Base-by-base conservation (phyloP, 2,888 invertebrate species). In the Ypsolopha sequella region DNA sequence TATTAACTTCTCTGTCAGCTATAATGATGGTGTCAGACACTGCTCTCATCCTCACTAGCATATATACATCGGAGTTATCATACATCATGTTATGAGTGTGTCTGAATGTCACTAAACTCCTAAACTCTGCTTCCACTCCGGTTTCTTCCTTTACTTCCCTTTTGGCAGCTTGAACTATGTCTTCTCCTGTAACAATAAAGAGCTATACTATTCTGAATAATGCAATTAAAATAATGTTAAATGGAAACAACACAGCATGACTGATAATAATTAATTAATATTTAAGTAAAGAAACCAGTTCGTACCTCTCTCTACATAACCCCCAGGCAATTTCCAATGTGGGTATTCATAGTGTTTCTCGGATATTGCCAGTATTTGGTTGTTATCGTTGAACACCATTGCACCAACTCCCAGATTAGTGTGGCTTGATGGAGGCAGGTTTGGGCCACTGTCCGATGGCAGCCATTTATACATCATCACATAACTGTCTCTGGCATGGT, bases 131-230 rank as follows among this genome's bases (percentile, higher is more conserved):
- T 44, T 89, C 75, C 38, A 98, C 88, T 44, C 95, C 94, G 0
- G 98, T 98, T 81, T 98, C 98, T 81, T 98, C 98, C 48, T 89
- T 84, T 0, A 97, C 95, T 81, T 98, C 98, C 59, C 98, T 89
- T 51, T 91, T 88, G 0, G 92, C 95, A 2, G 97, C 95, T 56
- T 91, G 91, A 35, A 90, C 80, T 41, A 98, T 86, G 68, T 95
- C 90, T 88, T 98, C 97, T 51, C 92, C 94, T 94, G 68, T 45
- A 46, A 51, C 11, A 24, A 50, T 10, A 38, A 36, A 24, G 24
- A 24, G 24, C 2, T 24, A 4, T 3, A 3, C 2, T 24, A 24
- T 24, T 24, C 24, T 24, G 24, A 24, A 24, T 24, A 24, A 24
- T 24, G 24, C 24, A 3, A 2, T 24, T 2, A 24, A 24, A 24